A percentile compares a stretch with the other conserved stretches of the same genome.
Conservation (phyloP, 2,797 vertebrate genomes). For the Phrynocephalus vlangalii region DNA sequence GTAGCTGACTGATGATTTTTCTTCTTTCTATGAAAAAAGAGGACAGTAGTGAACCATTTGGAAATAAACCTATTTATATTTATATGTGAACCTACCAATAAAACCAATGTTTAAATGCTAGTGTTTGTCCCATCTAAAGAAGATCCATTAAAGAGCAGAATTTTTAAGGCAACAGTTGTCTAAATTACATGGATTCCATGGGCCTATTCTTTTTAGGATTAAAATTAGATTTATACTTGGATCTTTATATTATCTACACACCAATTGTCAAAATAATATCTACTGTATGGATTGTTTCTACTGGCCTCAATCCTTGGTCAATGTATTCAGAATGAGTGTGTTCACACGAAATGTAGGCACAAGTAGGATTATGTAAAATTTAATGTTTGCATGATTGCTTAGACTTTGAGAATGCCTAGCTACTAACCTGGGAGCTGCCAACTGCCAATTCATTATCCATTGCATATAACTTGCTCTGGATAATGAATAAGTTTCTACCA, state of each 20-base stretch:
- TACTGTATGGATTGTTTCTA: neutral
- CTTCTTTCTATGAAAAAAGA: conserved; percentile 77
- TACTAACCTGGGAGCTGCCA: neutral
- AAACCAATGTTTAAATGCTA: neutral
- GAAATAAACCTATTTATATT: conserved; percentile 1
- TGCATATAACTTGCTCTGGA: neutral
- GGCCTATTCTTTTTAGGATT: no score
- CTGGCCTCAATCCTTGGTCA: neutral
- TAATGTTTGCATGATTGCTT: neutral
- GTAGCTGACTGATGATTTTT: conserved; percentile 80
- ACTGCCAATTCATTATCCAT: neutral
- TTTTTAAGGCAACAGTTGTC: no score
- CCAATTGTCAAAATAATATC: neutral
- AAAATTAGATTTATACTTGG: neutral
- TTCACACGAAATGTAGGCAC: neutral
- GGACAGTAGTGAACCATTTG: neutral
- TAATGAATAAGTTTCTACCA: neutral
- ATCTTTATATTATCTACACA: neutral
- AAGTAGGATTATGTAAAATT: neutral
- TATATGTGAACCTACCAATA: neutral
- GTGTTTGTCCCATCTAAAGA: no score
- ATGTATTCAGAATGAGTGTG: neutral
- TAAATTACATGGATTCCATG: no score
- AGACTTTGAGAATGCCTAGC: neutral
- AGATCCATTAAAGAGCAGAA: no score